Evolutionary conservation across 2,797 vertebrate species (phyloP).

Genomic region (Spondyliosoma cantharus): DNA sequence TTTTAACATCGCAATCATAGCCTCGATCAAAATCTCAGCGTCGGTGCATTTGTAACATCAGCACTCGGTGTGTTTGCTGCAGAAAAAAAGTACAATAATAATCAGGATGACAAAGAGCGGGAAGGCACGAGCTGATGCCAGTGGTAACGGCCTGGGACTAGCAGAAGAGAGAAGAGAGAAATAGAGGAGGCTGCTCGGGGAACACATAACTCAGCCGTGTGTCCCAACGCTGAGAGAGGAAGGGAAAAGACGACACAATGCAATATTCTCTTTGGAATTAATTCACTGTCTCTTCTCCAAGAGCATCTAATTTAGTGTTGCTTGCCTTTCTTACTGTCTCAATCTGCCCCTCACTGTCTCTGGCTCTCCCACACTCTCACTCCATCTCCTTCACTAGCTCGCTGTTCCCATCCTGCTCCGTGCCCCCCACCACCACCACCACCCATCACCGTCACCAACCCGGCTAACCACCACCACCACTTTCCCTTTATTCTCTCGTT

Average conservation of each 20-base stretch:
- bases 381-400: constrained; percentile 70
- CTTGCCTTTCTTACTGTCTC: constrained; percentile 71
- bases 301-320: constrained; percentile 81
- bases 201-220: constrained; percentile 69
- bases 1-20: constrained; percentile 29
- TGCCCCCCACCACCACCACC: background rate
- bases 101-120: constrained; percentile 44
- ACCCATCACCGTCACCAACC: background rate
- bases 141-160: constrained; percentile 58
- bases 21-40: constrained; percentile 39
- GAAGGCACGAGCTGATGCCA: constrained; percentile 45
- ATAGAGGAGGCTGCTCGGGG: constrained; percentile 69
- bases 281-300: constrained; percentile 79
- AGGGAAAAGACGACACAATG: constrained; percentile 72
- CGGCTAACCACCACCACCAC: constrained; percentile 1
- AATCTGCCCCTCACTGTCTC: constrained; percentile 59
- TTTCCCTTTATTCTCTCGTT: constrained; percentile 50
- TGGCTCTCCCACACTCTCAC: constrained; percentile 65
- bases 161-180: constrained; percentile 61
- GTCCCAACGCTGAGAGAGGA: constrained; percentile 68
- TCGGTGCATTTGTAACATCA: constrained; percentile 38
- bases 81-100: constrained; percentile 47
- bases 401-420: constrained; percentile 41
- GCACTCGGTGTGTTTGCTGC: constrained; percentile 23
- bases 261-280: constrained; percentile 86